Base-by-base conservation (phyloP, 1,140 invertebrate genomes). In the Thereuonema tuberculata region DNA sequence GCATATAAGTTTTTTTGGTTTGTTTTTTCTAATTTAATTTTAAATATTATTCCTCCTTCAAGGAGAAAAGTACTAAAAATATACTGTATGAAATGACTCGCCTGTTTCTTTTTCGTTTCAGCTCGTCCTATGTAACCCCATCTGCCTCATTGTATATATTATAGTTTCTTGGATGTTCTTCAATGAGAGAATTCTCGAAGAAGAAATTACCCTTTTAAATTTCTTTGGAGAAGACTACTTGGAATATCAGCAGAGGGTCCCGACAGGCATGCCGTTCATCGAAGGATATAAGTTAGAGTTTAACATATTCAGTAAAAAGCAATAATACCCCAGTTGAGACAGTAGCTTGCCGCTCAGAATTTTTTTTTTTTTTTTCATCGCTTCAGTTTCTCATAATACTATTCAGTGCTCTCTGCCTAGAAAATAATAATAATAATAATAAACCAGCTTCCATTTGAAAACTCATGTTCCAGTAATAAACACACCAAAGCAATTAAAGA, bases 221-320 rank as follows among this genome's bases (percentile, higher is more conserved):
- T 99, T 99, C 76, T 99, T 99, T 72, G 91, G 89, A 0, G 78
- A 84, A 63, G 81, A 90, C 37, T 99, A 99, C 70, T 69, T 83
- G 1, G 76, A 84, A 56, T 99, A 99, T 74, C 90, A 98, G 71
- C 77, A 84, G 63, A 76, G 77, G 68, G 93, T 98, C 1, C 79
- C 82, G 2, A 93, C 89, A 28, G 94, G 96, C 1, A 76, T 99
- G 63, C 96, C 96, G 12, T 92, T 93, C 70, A 95, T 98, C 58
- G 73, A 77, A 62, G 95, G 89, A 1, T 89, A 86, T 71, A 71
- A 68, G 64, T 62, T 75, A 29, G 66, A 72, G 49, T 43, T 43
- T n/a, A n/a, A n/a, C n/a, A n/a, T n/a, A n/a, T n/a, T n/a, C n/a
- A n/a, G n/a, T n/a, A n/a, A n/a, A n/a, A n/a, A n/a, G n/a, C n/a